phyloP scores from a whole-genome alignment of 2,888 invertebrate genomes.

The Biston betularia region DNA sequence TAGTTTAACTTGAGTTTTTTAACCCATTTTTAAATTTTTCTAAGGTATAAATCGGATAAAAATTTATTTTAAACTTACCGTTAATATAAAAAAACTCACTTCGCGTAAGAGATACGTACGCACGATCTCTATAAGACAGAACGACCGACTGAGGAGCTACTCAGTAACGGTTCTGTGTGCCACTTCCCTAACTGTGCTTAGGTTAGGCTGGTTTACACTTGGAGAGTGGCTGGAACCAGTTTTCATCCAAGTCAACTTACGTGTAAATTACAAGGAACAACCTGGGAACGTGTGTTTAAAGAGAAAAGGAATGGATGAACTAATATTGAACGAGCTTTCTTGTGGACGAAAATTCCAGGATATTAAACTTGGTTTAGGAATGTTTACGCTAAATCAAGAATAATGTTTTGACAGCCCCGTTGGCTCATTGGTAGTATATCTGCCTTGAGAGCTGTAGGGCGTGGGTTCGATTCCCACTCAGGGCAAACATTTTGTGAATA shows the following conservation, averaged over 20 bases:
- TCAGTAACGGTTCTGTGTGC: slow-evolving; percentile 75
- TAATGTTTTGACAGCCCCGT: too few relatives aligned
- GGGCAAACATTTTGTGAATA: too few relatives aligned
- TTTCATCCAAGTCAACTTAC: not conserved
- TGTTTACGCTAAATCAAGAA: too few relatives aligned
- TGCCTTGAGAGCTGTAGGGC: too few relatives aligned
- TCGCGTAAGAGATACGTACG: slow-evolving; percentile 56
- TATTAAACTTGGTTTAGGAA: too few relatives aligned
- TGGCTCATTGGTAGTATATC: too few relatives aligned
- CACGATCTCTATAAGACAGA: slow-evolving; percentile 58
- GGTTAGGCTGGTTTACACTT: slow-evolving; percentile 21
- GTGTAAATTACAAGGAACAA: not conserved
- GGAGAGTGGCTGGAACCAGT: slow-evolving; percentile 36
- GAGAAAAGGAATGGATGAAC: not conserved
- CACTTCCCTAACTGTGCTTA: slow-evolving; percentile 64
- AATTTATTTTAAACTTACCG: slow-evolving; percentile 59
- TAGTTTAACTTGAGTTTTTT: too few relatives aligned
- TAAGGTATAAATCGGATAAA: not conserved
- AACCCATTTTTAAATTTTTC: not conserved
- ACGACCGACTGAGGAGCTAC: slow-evolving; percentile 67
- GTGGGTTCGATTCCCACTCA: too few relatives aligned
- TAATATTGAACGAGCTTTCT: not conserved
- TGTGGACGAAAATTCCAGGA: too few relatives aligned
- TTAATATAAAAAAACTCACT: slow-evolving; percentile 51
- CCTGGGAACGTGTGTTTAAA: not conserved